Base-by-base conservation (phyloP, 2,113 vertebrate genomes). In the Hippolais icterina region DNA sequence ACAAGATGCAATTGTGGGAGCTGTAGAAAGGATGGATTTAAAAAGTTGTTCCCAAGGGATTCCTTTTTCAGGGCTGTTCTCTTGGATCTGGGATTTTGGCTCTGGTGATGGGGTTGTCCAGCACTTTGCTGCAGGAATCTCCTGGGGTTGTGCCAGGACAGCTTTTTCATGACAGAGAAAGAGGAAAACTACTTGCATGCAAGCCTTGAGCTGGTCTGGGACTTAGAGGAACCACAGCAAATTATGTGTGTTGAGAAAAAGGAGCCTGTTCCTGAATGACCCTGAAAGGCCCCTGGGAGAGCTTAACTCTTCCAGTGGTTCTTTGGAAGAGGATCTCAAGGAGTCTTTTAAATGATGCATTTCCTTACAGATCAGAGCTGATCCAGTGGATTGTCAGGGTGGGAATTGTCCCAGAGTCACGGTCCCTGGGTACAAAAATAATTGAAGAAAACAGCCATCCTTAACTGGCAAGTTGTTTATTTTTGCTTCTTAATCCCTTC, bases 1-100 rank as follows among this genome's bases (percentile, higher is more conserved):
- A 88, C 77, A 94, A 96, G 83, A 94, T 95, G 92, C 61, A 80
- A 83, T 60, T 49, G 61, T 53, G 84, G 79, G 42, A 86, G 70
- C 68, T 9, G 5, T 50, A n/a, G 71, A 78, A 90, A 64, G 44
- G 46, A 59, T 82, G 31, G 49, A 35, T 89, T 87, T 47, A 5
- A 54, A 47, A 68, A 84, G 24, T 35, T 54, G 8, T 13, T 91
- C 77, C 81, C 33, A 1, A 71, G 74, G 70, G 57, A 60, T 64
- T 74, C 33, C 69, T 84, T 9, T 4, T 80, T 77, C 39, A 17
- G n/a, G 8, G 39, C 53, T 35, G 20, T 53, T 37, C 42, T 65
- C 18, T 50, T 76, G 46, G 44, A 60, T 57, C 33, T 42, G 37
- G 22, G 33, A 25, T 50, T 80, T n/a, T 49, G 25, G 57, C 23